Conservation (phyloP, 2,797 vertebrate genomes). For the Anabacerthia variegaticeps region DNA sequence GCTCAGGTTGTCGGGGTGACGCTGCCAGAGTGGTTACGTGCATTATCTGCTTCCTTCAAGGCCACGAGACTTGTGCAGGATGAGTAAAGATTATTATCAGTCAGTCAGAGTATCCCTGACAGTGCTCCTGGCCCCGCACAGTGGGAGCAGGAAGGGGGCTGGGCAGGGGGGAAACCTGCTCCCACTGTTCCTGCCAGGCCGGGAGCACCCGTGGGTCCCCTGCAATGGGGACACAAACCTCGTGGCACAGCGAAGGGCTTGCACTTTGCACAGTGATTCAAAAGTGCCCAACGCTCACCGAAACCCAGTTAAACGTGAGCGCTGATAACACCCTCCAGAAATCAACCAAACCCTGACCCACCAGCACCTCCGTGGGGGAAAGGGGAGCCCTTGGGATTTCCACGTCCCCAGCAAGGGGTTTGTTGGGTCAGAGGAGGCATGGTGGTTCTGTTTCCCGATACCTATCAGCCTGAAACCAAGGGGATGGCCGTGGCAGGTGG, state of each 20-base stretch:
- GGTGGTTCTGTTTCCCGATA: background rate
- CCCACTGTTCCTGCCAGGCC: background rate
- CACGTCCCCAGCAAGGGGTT: background rate
- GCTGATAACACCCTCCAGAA: constrained; percentile 37
- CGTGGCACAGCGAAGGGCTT: accelerated
- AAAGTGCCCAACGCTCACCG: background rate
- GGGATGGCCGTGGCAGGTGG: background rate
- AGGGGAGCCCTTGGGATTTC: background rate
- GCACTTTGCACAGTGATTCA: constrained; percentile 9
- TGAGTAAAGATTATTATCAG: constrained; percentile 20
- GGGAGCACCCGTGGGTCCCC: background rate
- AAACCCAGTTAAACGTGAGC: constrained; percentile 20
- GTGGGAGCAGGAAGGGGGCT: background rate
- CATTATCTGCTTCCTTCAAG: constrained; percentile 19
- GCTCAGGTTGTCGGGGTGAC: background rate
- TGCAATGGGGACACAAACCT: background rate
- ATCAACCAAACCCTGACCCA: constrained; percentile 47
- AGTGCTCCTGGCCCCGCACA: accelerated
- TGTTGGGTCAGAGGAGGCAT: accelerated
- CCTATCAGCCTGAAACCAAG: background rate
- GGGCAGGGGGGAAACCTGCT: background rate
- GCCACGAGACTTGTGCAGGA: background rate
- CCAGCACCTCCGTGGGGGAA: background rate
- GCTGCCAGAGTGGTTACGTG: background rate
- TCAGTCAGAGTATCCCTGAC: background rate